Conservation (phyloP, 2,888 invertebrate genomes). For the Caenorhabditis becei region DNA sequence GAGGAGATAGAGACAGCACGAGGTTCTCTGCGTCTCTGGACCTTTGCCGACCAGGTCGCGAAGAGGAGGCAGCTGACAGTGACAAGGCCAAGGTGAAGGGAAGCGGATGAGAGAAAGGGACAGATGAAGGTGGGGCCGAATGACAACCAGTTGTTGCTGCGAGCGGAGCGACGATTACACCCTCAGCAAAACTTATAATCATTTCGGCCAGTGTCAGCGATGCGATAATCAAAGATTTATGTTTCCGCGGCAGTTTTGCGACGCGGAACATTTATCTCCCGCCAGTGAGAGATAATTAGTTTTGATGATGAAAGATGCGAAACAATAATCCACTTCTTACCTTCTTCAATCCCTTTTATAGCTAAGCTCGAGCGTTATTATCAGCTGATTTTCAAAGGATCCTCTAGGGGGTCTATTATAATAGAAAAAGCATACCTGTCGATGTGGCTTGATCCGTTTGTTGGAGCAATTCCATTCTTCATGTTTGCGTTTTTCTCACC, state of each 20-base stretch:
- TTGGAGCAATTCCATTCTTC: constrained; percentile 35
- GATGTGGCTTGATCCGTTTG: constrained; percentile 44
- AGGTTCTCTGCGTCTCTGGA: constrained; percentile 25
- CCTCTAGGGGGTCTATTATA: too few relatives aligned
- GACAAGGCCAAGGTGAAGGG: constrained; percentile 34
- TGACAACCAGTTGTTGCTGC: constrained; percentile 51
- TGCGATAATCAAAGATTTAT: constrained; percentile 54
- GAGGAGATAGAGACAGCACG: constrained; percentile 28
- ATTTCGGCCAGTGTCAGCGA: constrained; percentile 39
- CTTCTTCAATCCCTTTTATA: neutral
- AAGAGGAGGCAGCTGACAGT: constrained; percentile 53
- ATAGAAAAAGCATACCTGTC: constrained; percentile 33
- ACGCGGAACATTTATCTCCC: constrained; percentile 2
- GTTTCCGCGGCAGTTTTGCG: constrained; percentile 26
- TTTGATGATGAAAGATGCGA: neutral
- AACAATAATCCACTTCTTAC: neutral
- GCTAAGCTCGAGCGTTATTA: too few relatives aligned
- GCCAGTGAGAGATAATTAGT: neutral
- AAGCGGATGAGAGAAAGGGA: constrained; percentile 16
- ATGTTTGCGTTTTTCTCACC: constrained; percentile 52
- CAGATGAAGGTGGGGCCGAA: constrained; percentile 37
- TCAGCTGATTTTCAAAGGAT: too few relatives aligned
- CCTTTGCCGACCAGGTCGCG: constrained; percentile 38
- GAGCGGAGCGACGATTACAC: constrained; percentile 46
- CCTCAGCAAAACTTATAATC: constrained; percentile 52